Conservation (phyloP, 2,888 invertebrate species). For the Nebria salina region DNA sequence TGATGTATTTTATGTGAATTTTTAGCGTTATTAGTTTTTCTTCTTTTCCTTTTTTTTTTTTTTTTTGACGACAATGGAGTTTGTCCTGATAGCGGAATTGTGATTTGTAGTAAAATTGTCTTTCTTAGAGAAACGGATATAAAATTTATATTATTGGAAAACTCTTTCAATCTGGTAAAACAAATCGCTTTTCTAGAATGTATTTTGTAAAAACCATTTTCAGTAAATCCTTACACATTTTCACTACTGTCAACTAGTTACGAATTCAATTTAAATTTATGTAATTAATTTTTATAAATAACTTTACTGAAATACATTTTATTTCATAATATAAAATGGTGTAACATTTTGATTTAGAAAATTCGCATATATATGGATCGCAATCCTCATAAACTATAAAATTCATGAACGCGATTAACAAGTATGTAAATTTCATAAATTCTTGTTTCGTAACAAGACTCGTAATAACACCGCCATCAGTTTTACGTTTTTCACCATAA, state of each 20-base stretch:
- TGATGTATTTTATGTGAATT: conserved; percentile 49
- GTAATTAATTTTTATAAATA: neutral
- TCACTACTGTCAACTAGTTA: neutral
- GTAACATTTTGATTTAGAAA: too few relatives aligned
- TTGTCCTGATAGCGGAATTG: conserved; percentile 43
- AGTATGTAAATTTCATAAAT: neutral
- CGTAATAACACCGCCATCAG: neutral
- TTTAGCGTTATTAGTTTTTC: conserved; percentile 47
- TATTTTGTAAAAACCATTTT: neutral
- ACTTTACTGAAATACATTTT: too few relatives aligned
- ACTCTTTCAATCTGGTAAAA: neutral
- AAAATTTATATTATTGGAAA: conserved; percentile 17
- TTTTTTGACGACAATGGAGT: conserved; percentile 31
- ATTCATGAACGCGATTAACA: neutral
- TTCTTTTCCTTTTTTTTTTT: conserved; percentile 20
- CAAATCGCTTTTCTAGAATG: neutral
- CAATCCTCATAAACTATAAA: neutral
- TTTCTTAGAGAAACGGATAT: conserved; percentile 15
- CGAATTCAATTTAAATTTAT: neutral
- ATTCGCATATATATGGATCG: too few relatives aligned
- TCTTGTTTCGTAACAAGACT: neutral
- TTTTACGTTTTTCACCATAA: neutral
- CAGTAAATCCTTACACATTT: neutral
- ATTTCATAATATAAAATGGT: too few relatives aligned
- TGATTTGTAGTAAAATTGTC: conserved; percentile 37